Evolutionary conservation across 2,797 vertebrate genomes (phyloP).

Genomic region (Myripristis murdjan): DNA sequence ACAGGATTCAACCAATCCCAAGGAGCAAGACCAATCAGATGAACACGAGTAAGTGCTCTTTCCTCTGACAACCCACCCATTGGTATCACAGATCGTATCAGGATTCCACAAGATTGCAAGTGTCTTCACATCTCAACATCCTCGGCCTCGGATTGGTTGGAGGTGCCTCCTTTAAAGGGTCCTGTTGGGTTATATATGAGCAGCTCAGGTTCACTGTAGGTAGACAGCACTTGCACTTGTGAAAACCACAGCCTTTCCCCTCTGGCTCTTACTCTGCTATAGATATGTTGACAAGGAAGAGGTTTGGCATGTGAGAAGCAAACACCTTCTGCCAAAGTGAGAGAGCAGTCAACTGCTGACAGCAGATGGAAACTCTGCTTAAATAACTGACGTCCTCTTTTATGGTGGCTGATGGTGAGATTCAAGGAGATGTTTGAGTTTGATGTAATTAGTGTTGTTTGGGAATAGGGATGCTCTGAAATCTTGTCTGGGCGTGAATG

Average conservation of each 20-base stretch:
- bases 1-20: conserved; percentile 57
- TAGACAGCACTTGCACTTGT: conserved; percentile 30
- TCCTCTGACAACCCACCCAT: background rate
- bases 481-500: background rate
- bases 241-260: conserved; percentile 36
- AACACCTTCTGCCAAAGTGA: conserved; percentile 16
- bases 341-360: conserved; percentile 49
- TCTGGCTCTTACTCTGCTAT: conserved; percentile 30
- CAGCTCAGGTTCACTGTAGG: background rate
- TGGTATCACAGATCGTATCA: conserved; percentile 18
- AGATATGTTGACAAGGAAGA: conserved; percentile 48
- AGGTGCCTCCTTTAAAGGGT: conserved; percentile 26
- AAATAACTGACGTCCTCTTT: conserved; percentile 19
- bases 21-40: conserved; percentile 75
- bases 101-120: conserved; percentile 6
- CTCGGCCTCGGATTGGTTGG: conserved; percentile 31
- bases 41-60: conserved; percentile 86
- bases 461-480: background rate
- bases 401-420: conserved; percentile 29
- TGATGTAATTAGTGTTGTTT: conserved; percentile 23
- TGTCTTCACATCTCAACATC: conserved; percentile 27
- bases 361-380: conserved; percentile 30
- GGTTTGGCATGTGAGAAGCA: conserved; percentile 33
- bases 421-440: conserved; percentile 20
- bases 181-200: conserved; percentile 46